Conservation (phyloP, 2,888 invertebrate species). For the Hedya salicella region DNA sequence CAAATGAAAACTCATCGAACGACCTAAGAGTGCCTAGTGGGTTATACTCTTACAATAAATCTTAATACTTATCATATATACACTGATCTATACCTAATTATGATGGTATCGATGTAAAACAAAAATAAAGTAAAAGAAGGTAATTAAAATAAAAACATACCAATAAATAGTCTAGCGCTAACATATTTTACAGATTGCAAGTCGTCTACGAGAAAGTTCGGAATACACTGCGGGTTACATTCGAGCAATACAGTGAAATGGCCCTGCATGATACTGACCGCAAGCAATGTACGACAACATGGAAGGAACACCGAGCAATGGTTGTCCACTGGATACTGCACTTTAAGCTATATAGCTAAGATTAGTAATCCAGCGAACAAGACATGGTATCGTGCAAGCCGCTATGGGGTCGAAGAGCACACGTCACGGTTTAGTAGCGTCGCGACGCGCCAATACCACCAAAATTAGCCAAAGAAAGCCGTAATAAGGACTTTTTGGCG, state of each 20-base stretch:
- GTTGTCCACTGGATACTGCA: slow-evolving; percentile 54
- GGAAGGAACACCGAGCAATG: slow-evolving; percentile 47
- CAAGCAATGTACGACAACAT: slow-evolving; percentile 63
- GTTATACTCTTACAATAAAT: slow-evolving; percentile 37
- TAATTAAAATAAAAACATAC: slow-evolving; percentile 32
- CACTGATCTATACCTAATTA: slow-evolving; percentile 29
- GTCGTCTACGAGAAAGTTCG: slow-evolving; percentile 49
- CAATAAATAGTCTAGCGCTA: slow-evolving; percentile 37
- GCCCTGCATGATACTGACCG: slow-evolving; percentile 46
- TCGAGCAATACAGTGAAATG: slow-evolving; percentile 47
- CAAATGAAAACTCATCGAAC: slow-evolving; percentile 39
- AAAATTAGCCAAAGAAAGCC: background rate
- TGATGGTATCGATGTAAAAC: slow-evolving; percentile 40
- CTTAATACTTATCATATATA: slow-evolving; percentile 42
- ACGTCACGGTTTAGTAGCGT: slow-evolving; percentile 48
- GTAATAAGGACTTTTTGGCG: background rate
- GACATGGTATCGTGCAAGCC: slow-evolving; percentile 53
- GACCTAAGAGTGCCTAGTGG: slow-evolving; percentile 37
- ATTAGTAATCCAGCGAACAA: slow-evolving; percentile 32
- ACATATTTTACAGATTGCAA: slow-evolving; percentile 32
- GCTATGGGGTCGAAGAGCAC: slow-evolving; percentile 63
- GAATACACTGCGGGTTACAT: slow-evolving; percentile 55
- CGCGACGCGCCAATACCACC: slow-evolving; percentile 33
- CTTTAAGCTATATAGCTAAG: background rate
- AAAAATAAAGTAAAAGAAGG: slow-evolving; percentile 19